Conservation (phyloP, 1,140 invertebrate genomes). For the Eriosoma lanigerum region DNA sequence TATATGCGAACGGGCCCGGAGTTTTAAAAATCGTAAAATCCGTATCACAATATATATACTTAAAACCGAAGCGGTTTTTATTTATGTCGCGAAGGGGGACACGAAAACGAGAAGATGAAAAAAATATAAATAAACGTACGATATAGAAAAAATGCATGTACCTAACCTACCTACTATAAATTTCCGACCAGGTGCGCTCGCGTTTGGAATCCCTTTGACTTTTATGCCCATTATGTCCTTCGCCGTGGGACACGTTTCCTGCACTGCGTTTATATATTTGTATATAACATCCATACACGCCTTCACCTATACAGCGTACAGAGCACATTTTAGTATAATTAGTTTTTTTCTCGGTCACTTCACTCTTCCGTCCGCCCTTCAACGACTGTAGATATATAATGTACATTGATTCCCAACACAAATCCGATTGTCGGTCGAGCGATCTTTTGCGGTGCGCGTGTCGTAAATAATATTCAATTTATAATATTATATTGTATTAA, state of each 20-base stretch:
- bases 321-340: slow-evolving; percentile 19
- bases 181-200: slow-evolving; percentile 49
- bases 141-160: slow-evolving; percentile 13
- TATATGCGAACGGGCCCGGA: slow-evolving; percentile 36
- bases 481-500: neutral
- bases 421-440: slow-evolving; percentile 23
- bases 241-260: slow-evolving; percentile 14
- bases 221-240: slow-evolving; percentile 49
- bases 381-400: too few species aligned
- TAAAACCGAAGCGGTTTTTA: slow-evolving; percentile 48
- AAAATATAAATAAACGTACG: neutral
- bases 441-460: neutral
- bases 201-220: slow-evolving; percentile 44
- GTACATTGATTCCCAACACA: neutral
- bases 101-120: slow-evolving; percentile 3
- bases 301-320: neutral
- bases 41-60: slow-evolving; percentile 41
- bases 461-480: neutral
- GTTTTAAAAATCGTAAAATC: slow-evolving; percentile 51
- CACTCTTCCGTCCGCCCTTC: neutral
- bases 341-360: slow-evolving; percentile 31
- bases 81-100: slow-evolving; percentile 32
- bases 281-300: neutral
- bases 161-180: slow-evolving; percentile 30
- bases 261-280: too few species aligned